Evolutionary conservation across 2,888 invertebrate species (phyloP).

Genomic region (Cheilosia soror): DNA sequence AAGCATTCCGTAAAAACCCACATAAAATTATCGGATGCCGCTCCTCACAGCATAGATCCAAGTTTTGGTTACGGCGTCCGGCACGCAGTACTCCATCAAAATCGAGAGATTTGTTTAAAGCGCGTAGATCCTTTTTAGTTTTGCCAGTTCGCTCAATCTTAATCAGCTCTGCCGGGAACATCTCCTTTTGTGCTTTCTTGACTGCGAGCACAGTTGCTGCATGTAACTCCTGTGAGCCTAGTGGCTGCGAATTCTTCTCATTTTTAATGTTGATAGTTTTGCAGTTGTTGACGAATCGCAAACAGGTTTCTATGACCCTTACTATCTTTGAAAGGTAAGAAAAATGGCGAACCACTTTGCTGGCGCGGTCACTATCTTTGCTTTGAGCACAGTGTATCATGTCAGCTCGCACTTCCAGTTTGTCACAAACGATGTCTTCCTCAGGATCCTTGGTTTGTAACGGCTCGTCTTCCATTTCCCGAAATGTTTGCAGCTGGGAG

Average conservation of each 20-base stretch:
- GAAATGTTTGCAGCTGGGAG: neutral
- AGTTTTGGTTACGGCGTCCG: slow-evolving; percentile 5
- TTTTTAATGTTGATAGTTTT: neutral
- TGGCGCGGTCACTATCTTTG: neutral
- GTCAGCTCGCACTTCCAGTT: slow-evolving; percentile 2
- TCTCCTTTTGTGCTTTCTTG: slow-evolving; percentile 18
- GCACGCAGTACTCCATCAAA: slow-evolving; percentile 10
- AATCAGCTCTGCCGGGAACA: neutral
- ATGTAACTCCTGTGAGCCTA: neutral
- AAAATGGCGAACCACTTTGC: neutral
- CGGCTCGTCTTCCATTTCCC: slow-evolving; percentile 5
- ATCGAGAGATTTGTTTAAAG: slow-evolving; percentile 16
- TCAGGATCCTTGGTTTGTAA: neutral
- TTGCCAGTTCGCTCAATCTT: too few species aligned
- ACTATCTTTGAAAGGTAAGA: neutral
- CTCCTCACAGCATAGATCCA: neutral
- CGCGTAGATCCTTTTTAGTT: neutral
- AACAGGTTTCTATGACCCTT: neutral
- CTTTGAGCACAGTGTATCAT: neutral
- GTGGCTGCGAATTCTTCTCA: neutral
- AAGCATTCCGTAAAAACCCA: neutral
- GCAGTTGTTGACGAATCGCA: neutral
- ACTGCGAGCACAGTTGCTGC: neutral
- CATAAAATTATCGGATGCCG: neutral
- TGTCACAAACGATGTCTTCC: neutral